phyloP scores from a whole-genome alignment of 2,888 invertebrate genomes.

The Drosophila macrospina region DNA sequence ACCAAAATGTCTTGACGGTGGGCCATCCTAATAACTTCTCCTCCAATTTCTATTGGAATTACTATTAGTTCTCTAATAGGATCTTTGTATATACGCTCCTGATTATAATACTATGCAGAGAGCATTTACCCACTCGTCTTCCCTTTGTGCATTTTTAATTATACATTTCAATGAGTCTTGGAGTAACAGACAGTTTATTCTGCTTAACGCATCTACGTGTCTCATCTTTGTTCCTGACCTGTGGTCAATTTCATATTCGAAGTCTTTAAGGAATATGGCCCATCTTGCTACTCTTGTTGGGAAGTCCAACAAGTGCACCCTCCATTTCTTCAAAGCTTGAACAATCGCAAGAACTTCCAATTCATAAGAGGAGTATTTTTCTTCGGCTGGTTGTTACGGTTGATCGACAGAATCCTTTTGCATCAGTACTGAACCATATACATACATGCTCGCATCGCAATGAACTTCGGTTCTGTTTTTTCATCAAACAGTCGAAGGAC shows the following conservation, averaged over 20 bases:
- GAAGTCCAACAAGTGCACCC: too few relatives aligned
- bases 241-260: not conserved
- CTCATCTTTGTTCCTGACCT: too few relatives aligned
- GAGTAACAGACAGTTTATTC: too few relatives aligned
- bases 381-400: not conserved
- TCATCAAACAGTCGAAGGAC: not conserved
- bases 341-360: too few relatives aligned
- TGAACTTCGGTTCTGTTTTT: slow-evolving; percentile 5
- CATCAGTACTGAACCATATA: slow-evolving; percentile 4
- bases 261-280: not conserved
- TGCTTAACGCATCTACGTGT: slow-evolving; percentile 1
- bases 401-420: slow-evolving; percentile 1
- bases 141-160: not conserved
- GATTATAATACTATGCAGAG: not conserved
- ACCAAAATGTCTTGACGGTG: too few relatives aligned
- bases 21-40: too few relatives aligned
- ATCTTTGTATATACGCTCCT: not conserved
- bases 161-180: not conserved
- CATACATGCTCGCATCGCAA: not conserved
- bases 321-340: too few relatives aligned
- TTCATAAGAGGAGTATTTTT: slow-evolving; percentile 3
- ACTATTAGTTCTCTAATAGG: too few relatives aligned
- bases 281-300: not conserved
- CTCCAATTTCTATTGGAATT: too few relatives aligned
- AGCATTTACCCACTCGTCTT: not conserved